A percentile compares a stretch with the other conserved stretches of the same genome.
Evolutionary conservation across 2,888 invertebrate genomes (phyloP).

Genomic region (Didymodactylos carnosus): DNA sequence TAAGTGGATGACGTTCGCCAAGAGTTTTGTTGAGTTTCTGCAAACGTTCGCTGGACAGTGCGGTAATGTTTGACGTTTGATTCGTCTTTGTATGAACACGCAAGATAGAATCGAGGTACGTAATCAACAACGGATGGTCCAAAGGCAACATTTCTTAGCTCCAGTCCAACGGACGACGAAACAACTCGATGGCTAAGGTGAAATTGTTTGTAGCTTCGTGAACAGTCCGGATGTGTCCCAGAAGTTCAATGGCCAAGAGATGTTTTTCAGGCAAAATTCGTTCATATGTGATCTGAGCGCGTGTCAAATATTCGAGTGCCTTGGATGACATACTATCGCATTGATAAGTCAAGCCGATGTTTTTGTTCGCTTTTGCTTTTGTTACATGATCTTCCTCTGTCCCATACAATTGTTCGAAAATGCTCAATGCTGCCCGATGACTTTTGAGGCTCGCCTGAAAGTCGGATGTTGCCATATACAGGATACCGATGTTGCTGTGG

Average conservation of each 20-base stretch:
- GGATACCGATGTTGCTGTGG: background rate
- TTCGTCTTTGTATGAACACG: background rate
- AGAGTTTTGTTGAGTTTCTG: background rate
- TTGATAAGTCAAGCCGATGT: background rate
- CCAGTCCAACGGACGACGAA: background rate
- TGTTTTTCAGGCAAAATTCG: background rate
- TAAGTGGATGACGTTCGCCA: background rate
- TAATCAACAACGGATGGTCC: background rate
- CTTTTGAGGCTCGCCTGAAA: background rate
- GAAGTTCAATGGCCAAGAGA: background rate
- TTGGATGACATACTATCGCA: background rate
- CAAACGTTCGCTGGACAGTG: background rate
- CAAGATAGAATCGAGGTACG: background rate
- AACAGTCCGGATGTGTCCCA: background rate
- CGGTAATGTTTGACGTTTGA: background rate
- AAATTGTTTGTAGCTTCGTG: background rate
- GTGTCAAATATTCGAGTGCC: background rate
- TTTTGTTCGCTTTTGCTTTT: background rate
- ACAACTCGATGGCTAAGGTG: background rate
- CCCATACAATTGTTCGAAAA: background rate
- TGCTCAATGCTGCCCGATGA: background rate
- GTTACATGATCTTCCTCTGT: background rate
- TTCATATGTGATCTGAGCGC: background rate
- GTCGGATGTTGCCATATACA: background rate
- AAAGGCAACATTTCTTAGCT: background rate